These are phyloP conservation scores for Pseudonaja textilis DNA, from an alignment of 2,113 vertebrate genomes.

Conservation along the genomic window DNA sequence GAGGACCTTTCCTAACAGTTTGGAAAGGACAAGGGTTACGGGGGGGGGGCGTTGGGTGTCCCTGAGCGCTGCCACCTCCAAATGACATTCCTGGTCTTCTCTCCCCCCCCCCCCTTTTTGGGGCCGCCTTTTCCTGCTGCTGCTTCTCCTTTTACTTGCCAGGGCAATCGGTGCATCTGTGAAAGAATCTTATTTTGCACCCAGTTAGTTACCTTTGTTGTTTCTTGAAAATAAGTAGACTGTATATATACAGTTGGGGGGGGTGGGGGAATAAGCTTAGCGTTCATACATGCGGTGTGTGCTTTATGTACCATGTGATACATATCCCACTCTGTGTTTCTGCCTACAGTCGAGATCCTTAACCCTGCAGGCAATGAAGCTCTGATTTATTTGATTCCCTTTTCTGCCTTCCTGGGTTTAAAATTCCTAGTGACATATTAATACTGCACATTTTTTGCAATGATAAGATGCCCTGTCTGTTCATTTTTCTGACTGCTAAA, in stretches of 20 bases:
- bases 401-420: background rate
- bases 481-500: background rate
- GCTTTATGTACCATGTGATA: background rate
- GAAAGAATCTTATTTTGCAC: background rate
- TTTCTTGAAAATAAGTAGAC: background rate
- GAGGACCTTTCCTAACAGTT: background rate
- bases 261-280: no score
- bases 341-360: background rate
- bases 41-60: background rate
- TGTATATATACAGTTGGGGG: background rate
- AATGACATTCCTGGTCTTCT: slow-evolving; percentile 46
- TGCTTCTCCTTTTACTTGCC: background rate
- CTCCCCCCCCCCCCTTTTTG: background rate
- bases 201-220: background rate
- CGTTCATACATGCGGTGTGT: background rate
- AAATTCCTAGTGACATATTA: background rate
- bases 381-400: background rate
- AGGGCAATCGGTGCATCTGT: background rate
- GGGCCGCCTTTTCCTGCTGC: background rate
- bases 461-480: background rate
- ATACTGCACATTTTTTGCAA: background rate
- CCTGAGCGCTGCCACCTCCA: slow-evolving; percentile 39
- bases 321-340: background rate
- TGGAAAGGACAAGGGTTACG: no score
- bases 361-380: background rate